Percentiles rank a stretch among this genome's conserved stretches.
These are phyloP conservation scores for Scaeva pyrastri DNA, from an alignment of 2,888 invertebrate genomes.

Conservation along the genomic window DNA sequence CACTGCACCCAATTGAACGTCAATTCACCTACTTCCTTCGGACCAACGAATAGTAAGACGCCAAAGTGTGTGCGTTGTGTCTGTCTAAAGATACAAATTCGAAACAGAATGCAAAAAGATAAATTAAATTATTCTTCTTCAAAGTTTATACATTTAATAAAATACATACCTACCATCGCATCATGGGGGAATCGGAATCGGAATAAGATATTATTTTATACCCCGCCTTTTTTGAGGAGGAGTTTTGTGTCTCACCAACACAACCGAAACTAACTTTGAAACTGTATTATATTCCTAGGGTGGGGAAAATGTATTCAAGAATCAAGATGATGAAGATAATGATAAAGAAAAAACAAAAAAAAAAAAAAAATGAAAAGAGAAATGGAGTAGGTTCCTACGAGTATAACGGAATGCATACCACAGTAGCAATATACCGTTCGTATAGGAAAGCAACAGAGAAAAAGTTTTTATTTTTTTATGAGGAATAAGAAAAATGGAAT, in stretches of 20 bases:
- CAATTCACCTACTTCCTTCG: constrained; percentile 56
- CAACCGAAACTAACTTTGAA: constrained; percentile 41
- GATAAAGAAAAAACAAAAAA: constrained; percentile 28
- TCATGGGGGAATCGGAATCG: constrained; percentile 2
- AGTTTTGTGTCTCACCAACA: constrained; percentile 60
- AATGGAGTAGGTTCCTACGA: constrained; percentile 3
- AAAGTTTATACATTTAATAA: constrained; percentile 14
- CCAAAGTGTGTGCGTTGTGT: constrained; percentile 52
- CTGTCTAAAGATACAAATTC: constrained; percentile 66
- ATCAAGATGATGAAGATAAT: constrained; percentile 45
- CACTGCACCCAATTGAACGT: constrained; percentile 55
- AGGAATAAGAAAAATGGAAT: background rate
- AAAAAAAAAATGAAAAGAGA: constrained; percentile 1
- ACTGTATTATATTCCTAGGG: constrained; percentile 60
- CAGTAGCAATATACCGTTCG: background rate
- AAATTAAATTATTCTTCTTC: constrained; percentile 25
- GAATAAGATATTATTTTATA: constrained; percentile 65
- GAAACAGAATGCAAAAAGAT: constrained; percentile 55
- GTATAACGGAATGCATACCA: background rate
- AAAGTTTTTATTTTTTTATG: background rate
- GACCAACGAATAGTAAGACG: constrained; percentile 63
- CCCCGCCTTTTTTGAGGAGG: constrained; percentile 74
- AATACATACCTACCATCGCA: no score
- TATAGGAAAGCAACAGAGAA: background rate
- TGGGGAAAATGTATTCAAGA: constrained; percentile 42